Evolutionary conservation across 2,888 invertebrate species (phyloP).

Genomic region (Drosophila macrothrix): DNA sequence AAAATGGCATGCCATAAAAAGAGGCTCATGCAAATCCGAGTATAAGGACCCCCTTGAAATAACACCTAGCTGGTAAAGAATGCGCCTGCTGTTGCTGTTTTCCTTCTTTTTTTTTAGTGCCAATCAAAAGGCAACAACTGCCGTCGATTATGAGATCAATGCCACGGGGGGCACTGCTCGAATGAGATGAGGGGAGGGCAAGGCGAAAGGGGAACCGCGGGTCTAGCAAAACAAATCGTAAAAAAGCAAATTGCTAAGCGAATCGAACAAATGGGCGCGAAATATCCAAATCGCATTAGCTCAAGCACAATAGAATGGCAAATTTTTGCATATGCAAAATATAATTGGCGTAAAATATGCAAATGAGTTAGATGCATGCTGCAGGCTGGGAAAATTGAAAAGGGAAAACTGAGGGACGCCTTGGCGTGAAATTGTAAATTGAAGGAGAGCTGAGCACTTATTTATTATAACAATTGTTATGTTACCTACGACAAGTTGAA

Average conservation of each 20-base stretch:
- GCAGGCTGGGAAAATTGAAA: background rate
- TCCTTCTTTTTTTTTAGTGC: slow-evolving; percentile 32
- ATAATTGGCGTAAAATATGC: slow-evolving; percentile 78
- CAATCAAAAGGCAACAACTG: slow-evolving; percentile 63
- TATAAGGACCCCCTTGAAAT: slow-evolving; percentile 57
- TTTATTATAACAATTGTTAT: slow-evolving; percentile 23
- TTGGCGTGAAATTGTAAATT: slow-evolving; percentile 33
- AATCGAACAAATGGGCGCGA: slow-evolving; percentile 70
- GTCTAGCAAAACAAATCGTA: slow-evolving; percentile 73
- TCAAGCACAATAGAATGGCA: slow-evolving; percentile 42
- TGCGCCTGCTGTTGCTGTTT: slow-evolving; percentile 49
- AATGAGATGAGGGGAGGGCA: background rate
- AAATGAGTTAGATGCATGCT: slow-evolving; percentile 60
- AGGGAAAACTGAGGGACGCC: background rate
- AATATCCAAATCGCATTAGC: slow-evolving; percentile 69
- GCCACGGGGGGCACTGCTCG: background rate
- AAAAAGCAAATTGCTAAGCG: slow-evolving; percentile 75
- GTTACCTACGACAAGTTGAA: slow-evolving; percentile 53
- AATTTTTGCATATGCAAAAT: slow-evolving; percentile 72
- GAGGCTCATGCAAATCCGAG: slow-evolving; percentile 47
- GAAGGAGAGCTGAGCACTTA: slow-evolving; percentile 12
- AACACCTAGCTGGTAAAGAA: slow-evolving; percentile 14
- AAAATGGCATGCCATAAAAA: slow-evolving; percentile 73
- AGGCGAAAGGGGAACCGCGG: slow-evolving; percentile 1
- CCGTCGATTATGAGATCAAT: slow-evolving; percentile 78